Evolutionary conservation across 37 sponge, comb jelly and placozoan species (phyloP).

Genomic region (Sycon ciliatum): DNA sequence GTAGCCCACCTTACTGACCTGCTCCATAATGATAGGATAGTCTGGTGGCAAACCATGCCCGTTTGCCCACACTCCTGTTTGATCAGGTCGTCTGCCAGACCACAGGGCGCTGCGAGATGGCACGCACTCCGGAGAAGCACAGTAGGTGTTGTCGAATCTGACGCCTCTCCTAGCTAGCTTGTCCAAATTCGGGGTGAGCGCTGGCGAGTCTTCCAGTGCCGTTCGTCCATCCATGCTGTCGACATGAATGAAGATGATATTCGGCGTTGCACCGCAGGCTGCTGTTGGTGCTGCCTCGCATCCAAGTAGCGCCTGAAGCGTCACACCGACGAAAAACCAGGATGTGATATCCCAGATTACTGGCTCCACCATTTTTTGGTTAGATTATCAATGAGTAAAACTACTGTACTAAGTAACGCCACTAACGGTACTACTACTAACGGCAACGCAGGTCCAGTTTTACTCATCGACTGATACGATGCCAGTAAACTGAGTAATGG

Average conservation of each 20-base stretch:
- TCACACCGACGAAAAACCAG: too few species aligned
- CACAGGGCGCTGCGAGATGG: conserved; percentile 14
- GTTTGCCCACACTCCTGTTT: conserved; percentile 21
- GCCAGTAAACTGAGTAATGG: too few species aligned
- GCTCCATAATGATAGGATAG: conserved; percentile 17
- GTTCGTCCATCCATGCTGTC: conserved; percentile 24
- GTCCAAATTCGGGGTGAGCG: conserved; percentile 16
- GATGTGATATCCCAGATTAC: too few species aligned
- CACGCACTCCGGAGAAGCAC: conserved; percentile 17
- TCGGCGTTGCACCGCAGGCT: too few species aligned
- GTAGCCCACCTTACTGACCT: background rate
- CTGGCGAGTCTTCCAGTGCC: conserved; percentile 12
- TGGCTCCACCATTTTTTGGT: too few species aligned
- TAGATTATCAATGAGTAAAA: too few species aligned
- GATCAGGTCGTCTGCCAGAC: conserved; percentile 11
- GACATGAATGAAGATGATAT: conserved; percentile 15
- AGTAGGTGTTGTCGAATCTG: conserved; percentile 24
- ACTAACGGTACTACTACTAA: too few species aligned
- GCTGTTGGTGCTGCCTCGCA: too few species aligned
- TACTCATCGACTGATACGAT: too few species aligned
- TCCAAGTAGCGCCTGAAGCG: too few species aligned
- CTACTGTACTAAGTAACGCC: too few species aligned
- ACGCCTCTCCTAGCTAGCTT: conserved; percentile 14
- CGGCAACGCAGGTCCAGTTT: too few species aligned
- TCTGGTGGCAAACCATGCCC: background rate